phyloP scores from a whole-genome alignment of 2,888 invertebrate species.

The Xylocampa areola region DNA sequence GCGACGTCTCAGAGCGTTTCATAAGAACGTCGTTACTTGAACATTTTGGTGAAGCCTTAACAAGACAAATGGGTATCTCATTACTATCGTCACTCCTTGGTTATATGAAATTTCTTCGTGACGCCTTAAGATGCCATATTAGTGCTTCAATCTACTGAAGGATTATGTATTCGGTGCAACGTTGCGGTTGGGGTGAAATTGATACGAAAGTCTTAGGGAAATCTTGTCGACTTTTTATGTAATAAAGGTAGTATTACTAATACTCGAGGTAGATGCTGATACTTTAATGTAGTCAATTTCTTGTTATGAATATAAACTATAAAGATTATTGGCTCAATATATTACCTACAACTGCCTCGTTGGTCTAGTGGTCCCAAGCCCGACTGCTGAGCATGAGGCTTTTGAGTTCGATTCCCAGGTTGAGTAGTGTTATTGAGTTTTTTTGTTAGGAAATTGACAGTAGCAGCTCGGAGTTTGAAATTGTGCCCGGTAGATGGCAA shows the following conservation, averaged over 20 bases:
- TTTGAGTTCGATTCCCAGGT: no score
- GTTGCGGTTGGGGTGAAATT: conserved; percentile 53
- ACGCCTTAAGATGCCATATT: conserved; percentile 70
- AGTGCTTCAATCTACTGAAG: conserved; percentile 67
- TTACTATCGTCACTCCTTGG: conserved; percentile 67
- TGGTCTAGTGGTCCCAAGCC: no score
- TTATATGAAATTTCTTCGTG: conserved; percentile 71
- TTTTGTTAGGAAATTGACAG: no score
- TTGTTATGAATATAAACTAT: no score
- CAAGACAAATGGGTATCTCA: conserved; percentile 81
- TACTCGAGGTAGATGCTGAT: conserved; percentile 1
- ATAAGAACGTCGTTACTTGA: conserved; percentile 34
- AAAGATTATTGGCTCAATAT: no score
- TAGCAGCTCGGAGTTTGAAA: no score
- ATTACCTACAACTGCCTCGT: no score
- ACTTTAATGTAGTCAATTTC: conserved; percentile 5
- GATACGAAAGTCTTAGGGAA: conserved; percentile 41
- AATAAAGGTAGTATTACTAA: conserved; percentile 18
- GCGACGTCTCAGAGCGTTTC: conserved; percentile 12
- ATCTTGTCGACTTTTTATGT: conserved; percentile 25
- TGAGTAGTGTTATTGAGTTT: no score
- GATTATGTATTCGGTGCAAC: conserved; percentile 51
- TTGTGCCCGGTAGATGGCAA: no score
- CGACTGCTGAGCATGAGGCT: no score
- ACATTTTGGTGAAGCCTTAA: conserved; percentile 78